These are phyloP conservation scores for Parapristionchus giblindavisi DNA, from an alignment of 2,888 invertebrate species.

Conservation along the genomic window DNA sequence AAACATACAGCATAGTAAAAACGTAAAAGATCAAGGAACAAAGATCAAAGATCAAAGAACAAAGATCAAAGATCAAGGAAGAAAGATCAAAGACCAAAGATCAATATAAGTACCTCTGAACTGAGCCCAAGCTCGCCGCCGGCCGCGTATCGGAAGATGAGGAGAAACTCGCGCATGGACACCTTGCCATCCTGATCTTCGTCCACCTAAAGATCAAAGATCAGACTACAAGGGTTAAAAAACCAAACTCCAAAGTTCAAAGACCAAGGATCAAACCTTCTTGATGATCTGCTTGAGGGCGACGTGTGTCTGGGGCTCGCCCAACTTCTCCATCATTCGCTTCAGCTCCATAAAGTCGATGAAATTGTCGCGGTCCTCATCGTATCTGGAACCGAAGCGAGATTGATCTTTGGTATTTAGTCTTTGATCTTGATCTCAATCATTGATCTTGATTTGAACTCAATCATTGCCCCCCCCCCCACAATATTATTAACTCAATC, in stretches of 20 bases:
- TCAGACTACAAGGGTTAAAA: constrained; percentile 1
- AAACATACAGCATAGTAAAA: too few species aligned
- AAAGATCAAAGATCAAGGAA: background rate
- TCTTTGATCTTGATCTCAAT: too few species aligned
- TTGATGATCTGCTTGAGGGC: constrained; percentile 90
- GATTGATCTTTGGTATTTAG: too few species aligned
- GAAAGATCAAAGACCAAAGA: constrained; percentile 69
- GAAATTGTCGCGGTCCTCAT: constrained; percentile 77
- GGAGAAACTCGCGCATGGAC: constrained; percentile 85
- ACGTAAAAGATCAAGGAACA: background rate
- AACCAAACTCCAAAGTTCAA: background rate
- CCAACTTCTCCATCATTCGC: constrained; percentile 93
- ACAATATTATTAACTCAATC: too few species aligned
- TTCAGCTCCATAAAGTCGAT: constrained; percentile 89
- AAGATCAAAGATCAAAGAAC: background rate
- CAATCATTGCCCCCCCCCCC: too few species aligned
- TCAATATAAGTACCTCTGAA: too few species aligned
- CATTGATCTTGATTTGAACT: too few species aligned
- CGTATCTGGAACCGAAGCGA: constrained; percentile 51
- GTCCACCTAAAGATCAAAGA: constrained; percentile 70
- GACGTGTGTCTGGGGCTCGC: constrained; percentile 93
- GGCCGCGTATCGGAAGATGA: constrained; percentile 84
- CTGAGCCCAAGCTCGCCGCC: constrained; percentile 88
- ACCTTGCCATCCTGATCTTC: constrained; percentile 76
- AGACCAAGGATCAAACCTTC: constrained; percentile 70